Percentiles rank a stretch among this genome's conserved stretches.
These are phyloP conservation scores for Desmodus rotundus DNA, from an alignment of 2,113 vertebrate genomes.

Conservation along the genomic window DNA sequence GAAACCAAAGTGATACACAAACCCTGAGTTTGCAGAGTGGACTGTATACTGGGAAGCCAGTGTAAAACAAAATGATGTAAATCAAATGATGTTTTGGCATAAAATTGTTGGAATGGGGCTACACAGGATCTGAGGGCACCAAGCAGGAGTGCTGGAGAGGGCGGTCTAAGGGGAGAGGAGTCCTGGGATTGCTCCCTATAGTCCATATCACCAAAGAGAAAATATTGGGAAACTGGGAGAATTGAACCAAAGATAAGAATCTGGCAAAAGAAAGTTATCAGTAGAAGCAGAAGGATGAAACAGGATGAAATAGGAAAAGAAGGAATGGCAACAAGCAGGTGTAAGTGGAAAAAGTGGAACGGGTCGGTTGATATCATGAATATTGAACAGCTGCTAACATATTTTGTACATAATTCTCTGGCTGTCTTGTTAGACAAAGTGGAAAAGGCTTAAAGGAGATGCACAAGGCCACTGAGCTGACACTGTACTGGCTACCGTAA, in stretches of 20 bases:
- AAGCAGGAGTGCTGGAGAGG: background rate
- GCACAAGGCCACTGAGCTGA: background rate
- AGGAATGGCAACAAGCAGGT: background rate
- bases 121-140: background rate
- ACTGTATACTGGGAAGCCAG: background rate
- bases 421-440: background rate
- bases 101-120: background rate
- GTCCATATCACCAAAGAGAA: background rate
- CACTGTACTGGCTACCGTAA: background rate
- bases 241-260: background rate
- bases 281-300: background rate
- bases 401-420: background rate
- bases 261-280: background rate
- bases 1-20: background rate
- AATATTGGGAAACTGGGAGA: background rate
- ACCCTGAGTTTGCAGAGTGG: background rate
- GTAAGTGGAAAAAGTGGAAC: background rate
- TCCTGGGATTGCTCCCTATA: background rate
- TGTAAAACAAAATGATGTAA: background rate
- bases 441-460: background rate
- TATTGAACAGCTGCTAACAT: background rate
- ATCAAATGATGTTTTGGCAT: background rate
- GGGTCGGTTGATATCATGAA: background rate
- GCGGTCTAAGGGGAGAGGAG: background rate
- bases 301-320: background rate